A percentile compares a stretch with the other conserved stretches of the same genome.
These are phyloP conservation scores for Drosophila parvula DNA, from an alignment of 1,140 invertebrate genomes.

Conservation along the genomic window DNA sequence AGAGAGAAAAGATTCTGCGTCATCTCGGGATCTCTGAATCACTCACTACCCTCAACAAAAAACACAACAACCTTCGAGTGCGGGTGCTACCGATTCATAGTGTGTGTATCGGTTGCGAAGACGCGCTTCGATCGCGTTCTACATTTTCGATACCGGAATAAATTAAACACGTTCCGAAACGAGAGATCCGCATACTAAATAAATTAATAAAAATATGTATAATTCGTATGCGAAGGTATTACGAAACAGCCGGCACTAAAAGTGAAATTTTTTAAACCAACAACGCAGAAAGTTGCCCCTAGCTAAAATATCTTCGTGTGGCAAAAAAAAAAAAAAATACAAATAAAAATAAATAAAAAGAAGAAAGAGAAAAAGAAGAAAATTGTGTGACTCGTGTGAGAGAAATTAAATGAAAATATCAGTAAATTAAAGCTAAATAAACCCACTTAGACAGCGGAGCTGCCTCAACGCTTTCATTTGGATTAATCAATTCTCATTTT, in stretches of 20 bases:
- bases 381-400: constrained; percentile 43
- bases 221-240: constrained; percentile 39
- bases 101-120: constrained; percentile 31
- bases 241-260: constrained; percentile 58
- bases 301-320: constrained; percentile 64
- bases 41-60: constrained; percentile 27
- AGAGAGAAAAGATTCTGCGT: constrained; percentile 36
- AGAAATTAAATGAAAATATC: constrained; percentile 35
- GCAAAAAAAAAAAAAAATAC: constrained; percentile 37
- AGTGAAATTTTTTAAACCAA: constrained; percentile 49
- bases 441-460: constrained; percentile 23
- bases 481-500: constrained; percentile 64
- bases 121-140: constrained; percentile 64
- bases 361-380: constrained; percentile 6
- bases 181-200: constrained; percentile 28
- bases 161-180: constrained; percentile 29
- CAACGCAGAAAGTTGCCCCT: constrained; percentile 35
- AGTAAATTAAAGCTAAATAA: constrained; percentile 40
- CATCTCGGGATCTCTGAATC: constrained; percentile 45
- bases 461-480: constrained; percentile 61
- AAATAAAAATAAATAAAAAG: not conserved
- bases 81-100: constrained; percentile 8
- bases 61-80: constrained; percentile 39
- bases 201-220: constrained; percentile 38
- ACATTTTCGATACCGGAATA: constrained; percentile 46